Percentiles rank a stretch among this genome's conserved stretches.
Conservation (phyloP, 2,888 invertebrate species). For the Dicranocentrus wangi region DNA sequence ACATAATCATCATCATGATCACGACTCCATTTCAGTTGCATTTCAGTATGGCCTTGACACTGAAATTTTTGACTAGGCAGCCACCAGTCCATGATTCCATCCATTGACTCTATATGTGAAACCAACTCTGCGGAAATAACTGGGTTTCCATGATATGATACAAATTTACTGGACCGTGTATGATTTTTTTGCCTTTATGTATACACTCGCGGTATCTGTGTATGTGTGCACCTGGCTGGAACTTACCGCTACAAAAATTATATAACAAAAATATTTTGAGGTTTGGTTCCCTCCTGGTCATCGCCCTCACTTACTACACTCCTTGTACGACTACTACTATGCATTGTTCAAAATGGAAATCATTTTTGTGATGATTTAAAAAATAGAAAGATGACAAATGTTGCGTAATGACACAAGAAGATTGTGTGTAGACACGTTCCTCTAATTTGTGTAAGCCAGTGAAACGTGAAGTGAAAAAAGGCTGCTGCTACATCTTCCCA, state of each 20-base stretch:
- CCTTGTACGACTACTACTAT: too few species aligned
- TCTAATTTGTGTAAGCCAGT: slow-evolving; percentile 36
- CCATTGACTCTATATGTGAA: slow-evolving; percentile 19
- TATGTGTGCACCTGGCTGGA: slow-evolving; percentile 55
- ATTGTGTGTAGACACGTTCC: slow-evolving; percentile 21
- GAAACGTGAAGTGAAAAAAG: slow-evolving; percentile 41
- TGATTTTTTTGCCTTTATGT: slow-evolving; percentile 1
- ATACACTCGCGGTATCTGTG: slow-evolving; percentile 8
- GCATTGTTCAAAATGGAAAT: too few species aligned
- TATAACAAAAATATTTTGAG: neutral
- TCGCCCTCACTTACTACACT: too few species aligned
- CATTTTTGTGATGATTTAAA: neutral
- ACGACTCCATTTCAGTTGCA: neutral
- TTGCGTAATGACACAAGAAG: slow-evolving; percentile 19
- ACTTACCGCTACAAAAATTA: slow-evolving; percentile 19
- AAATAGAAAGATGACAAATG: slow-evolving; percentile 30
- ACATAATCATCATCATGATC: slow-evolving; percentile 3
- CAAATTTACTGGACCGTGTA: slow-evolving; percentile 61
- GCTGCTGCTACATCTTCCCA: slow-evolving; percentile 23
- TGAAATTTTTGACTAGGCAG: slow-evolving; percentile 46
- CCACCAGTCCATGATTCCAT: slow-evolving; percentile 36
- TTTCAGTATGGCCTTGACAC: slow-evolving; percentile 57
- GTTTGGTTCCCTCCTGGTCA: slow-evolving; percentile 35
- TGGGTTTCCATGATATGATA: slow-evolving; percentile 64
- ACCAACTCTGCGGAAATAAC: slow-evolving; percentile 59